Base-by-base conservation (phyloP, 2,888 invertebrate species). In the Amiota communis region DNA sequence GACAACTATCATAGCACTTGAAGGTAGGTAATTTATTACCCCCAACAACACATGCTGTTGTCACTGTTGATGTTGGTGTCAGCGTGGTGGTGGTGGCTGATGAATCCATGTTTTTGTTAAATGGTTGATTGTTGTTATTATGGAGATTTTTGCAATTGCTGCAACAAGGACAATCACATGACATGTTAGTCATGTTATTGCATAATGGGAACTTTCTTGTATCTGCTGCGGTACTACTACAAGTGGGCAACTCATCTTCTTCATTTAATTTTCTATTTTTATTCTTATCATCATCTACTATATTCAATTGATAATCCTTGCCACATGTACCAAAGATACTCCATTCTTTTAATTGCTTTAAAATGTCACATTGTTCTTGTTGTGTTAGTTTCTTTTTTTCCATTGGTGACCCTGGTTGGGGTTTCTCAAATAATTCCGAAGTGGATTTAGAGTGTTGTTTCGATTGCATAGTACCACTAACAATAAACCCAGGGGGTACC, bases 261-360 rank as follows among this genome's bases (percentile, higher is more conserved):
- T 53, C 12, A 48, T 23, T 59, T 47, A 23, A 59, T 59, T 69
- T n/a, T 56, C 56, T n/a, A 36, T 36, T 36, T 36, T 6, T 36
- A 36, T 36, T 36, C 36, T 36, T 36, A 6, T 36, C 36, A 36
- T 36, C 36, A 23, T 20, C 23, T 71, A 76, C 69, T 12, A 81
- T 74, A 72, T 78, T 73, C 11, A 83, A 77, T 74, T 86, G 78
- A 65, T 82, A 87, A 75, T 88, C 86, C 75, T 86, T 85, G 72
- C 86, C 88, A 47, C 79, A 79, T 70, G 87, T 84, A 70, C 90
- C 89, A 79, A 85, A 87, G 51, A 89, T 79, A 79, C 89, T 89
- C 89, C 90, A 90, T 75, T 89, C 89, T 79, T 87, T 88, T 2
- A 90, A 77, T 78, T 90, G 90, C 74, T 86, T 85, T 1, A 88